These are phyloP conservation scores for Cenopis cana DNA, from an alignment of 2,888 invertebrate species.

Conservation along the genomic window DNA sequence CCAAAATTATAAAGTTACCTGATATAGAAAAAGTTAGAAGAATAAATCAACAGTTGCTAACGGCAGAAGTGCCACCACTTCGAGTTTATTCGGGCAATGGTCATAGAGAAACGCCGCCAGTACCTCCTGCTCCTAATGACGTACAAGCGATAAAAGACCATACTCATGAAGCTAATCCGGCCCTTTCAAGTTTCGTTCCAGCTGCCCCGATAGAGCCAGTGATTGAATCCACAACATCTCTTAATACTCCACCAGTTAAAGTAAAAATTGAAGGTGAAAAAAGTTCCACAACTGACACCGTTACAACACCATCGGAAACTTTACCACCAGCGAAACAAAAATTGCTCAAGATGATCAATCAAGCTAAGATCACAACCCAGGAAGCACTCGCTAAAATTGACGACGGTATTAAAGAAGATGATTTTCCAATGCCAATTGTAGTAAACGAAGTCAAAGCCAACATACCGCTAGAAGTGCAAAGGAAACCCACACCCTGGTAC, in stretches of 20 bases:
- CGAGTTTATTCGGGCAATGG: slow-evolving; percentile 48
- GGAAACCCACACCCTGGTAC: neutral
- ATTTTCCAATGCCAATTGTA: slow-evolving; percentile 13
- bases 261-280: slow-evolving; percentile 30
- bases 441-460: slow-evolving; percentile 2
- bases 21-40: slow-evolving; percentile 66
- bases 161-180: neutral
- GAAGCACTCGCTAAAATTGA: slow-evolving; percentile 38
- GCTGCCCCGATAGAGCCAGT: neutral
- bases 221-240: neutral
- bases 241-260: neutral
- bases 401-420: neutral
- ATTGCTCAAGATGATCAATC: slow-evolving; percentile 36
- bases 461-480: neutral
- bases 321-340: slow-evolving; percentile 34
- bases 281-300: neutral
- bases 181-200: neutral
- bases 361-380: slow-evolving; percentile 32
- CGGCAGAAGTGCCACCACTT: slow-evolving; percentile 71
- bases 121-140: neutral
- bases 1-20: slow-evolving; percentile 66
- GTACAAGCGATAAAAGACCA: slow-evolving; percentile 1
- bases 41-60: slow-evolving; percentile 68
- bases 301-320: slow-evolving; percentile 8
- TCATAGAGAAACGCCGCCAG: neutral